Evolutionary conservation across 2,113 vertebrate genomes (phyloP).

Genomic region (Garra rufa): DNA sequence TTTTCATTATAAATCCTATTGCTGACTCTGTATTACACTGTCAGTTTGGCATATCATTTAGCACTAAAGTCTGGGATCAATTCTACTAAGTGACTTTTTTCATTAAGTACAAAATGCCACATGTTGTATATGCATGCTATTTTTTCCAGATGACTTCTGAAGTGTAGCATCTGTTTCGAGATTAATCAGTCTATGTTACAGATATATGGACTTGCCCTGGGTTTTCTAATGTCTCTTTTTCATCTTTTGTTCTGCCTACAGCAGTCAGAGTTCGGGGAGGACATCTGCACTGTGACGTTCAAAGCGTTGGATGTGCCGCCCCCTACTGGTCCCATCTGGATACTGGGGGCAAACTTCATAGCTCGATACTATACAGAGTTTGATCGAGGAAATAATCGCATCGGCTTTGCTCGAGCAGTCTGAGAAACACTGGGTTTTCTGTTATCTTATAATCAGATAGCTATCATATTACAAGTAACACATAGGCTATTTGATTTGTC

Average conservation of each 20-base stretch:
- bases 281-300: conserved; percentile 87
- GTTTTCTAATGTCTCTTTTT: background rate
- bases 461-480: background rate
- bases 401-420: conserved; percentile 90
- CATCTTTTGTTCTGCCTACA: conserved; percentile 61
- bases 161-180: conserved; percentile 3
- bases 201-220: background rate
- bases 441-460: background rate
- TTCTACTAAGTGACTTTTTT: background rate
- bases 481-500: background rate
- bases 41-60: background rate
- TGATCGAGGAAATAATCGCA: conserved; percentile 89
- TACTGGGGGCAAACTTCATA: conserved; percentile 94
- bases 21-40: background rate
- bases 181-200: background rate
- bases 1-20: background rate
- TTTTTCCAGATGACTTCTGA: background rate
- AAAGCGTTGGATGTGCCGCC: conserved; percentile 88
- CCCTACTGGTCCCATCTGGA: conserved; percentile 90
- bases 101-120: background rate
- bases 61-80: background rate
- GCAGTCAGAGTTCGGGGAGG: conserved; percentile 83
- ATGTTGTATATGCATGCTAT: background rate
- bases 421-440: conserved; percentile 66
- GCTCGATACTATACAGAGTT: conserved; percentile 95